These are phyloP conservation scores for Labeo catla DNA, from an alignment of 2,113 vertebrate genomes.

Conservation along the genomic window DNA sequence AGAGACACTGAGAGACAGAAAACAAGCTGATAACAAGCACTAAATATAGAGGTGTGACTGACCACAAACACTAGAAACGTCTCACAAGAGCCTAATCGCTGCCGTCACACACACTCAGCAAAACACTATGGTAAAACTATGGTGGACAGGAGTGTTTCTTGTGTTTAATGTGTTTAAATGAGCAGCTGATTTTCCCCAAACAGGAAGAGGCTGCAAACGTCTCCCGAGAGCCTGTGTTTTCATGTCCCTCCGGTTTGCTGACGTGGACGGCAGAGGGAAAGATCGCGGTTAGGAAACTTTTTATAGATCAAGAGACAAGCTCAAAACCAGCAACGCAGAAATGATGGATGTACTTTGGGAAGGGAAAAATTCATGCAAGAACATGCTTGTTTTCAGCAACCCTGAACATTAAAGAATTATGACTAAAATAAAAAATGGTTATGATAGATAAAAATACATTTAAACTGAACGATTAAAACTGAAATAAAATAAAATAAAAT, in stretches of 20 bases:
- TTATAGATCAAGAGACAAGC: background rate
- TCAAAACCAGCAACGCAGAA: background rate
- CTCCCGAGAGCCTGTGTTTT: background rate
- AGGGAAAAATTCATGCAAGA: background rate
- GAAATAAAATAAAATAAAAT: too few species aligned
- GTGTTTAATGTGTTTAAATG: background rate
- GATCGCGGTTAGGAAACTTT: background rate
- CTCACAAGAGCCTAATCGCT: background rate
- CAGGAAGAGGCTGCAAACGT: background rate
- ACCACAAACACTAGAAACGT: background rate
- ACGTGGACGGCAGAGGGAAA: background rate
- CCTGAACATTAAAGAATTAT: too few species aligned
- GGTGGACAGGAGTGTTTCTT: background rate
- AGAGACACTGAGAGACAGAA: background rate
- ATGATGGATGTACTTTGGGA: background rate
- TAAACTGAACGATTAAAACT: too few species aligned
- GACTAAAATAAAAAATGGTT: too few species aligned
- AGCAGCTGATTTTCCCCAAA: background rate
- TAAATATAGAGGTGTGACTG: constrained; percentile 58
- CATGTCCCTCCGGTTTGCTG: background rate
- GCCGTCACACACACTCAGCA: background rate
- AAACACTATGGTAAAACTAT: background rate
- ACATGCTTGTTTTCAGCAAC: background rate
- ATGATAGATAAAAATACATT: too few species aligned
- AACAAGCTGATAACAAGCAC: constrained; percentile 42